Conservation (phyloP, 2,797 vertebrate species). For the Acipenser transmontanus region DNA sequence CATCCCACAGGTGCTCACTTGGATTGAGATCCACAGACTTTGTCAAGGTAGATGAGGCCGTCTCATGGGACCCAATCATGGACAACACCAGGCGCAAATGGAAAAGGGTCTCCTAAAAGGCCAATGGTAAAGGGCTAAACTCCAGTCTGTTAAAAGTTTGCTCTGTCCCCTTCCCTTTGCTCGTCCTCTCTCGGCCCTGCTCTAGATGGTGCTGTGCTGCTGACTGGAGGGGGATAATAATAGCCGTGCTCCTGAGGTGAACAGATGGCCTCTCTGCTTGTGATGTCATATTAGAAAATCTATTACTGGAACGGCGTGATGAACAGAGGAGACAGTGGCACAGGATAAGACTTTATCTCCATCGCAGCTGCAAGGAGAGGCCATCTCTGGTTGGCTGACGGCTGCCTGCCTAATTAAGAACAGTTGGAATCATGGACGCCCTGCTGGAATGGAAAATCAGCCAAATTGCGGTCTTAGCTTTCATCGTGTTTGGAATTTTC, state of each 20-base stretch:
- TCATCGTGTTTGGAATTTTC: slow-evolving; percentile 40
- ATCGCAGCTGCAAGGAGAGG: slow-evolving; percentile 35
- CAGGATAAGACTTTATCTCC: slow-evolving; percentile 54
- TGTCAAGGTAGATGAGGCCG: too few relatives aligned
- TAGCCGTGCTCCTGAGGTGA: slow-evolving; percentile 58
- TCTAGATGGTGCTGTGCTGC: too few relatives aligned
- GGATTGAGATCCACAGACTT: too few relatives aligned
- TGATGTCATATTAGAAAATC: slow-evolving; percentile 69
- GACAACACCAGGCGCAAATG: too few relatives aligned
- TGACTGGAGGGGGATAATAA: slow-evolving; percentile 49
- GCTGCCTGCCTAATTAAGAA: slow-evolving; percentile 44
- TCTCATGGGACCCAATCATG: too few relatives aligned
- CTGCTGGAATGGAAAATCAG: slow-evolving; percentile 36
- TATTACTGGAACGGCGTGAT: slow-evolving; percentile 65
- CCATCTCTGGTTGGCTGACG: slow-evolving; percentile 55
- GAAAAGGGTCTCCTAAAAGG: too few relatives aligned
- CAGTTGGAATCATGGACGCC: slow-evolving; percentile 26
- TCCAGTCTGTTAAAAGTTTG: too few relatives aligned
- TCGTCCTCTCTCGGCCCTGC: too few relatives aligned
- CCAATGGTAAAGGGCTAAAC: too few relatives aligned
- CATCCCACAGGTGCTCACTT: too few relatives aligned
- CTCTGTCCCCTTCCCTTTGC: too few relatives aligned
- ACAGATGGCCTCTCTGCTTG: slow-evolving; percentile 78
- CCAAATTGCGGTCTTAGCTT: slow-evolving; percentile 42
- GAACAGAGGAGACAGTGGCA: slow-evolving; percentile 52